Evolutionary conservation across 2,113 vertebrate species (phyloP).

Genomic region (Bufo gargarizans): DNA sequence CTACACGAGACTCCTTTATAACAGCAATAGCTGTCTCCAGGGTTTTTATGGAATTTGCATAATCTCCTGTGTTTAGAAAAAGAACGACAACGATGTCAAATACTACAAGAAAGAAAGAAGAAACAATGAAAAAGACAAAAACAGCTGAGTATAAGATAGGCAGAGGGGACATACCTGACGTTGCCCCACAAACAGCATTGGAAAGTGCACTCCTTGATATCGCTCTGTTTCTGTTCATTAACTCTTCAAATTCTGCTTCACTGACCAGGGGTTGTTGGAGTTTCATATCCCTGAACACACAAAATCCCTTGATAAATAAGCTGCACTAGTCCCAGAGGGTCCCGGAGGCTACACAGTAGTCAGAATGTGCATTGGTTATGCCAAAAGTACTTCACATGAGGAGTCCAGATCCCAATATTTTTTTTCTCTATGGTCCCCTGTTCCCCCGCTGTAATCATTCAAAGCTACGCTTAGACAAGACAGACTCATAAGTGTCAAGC

Average conservation of each 20-base stretch:
- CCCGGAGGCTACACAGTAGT: too few relatives aligned
- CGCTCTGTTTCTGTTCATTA: slow-evolving; percentile 92
- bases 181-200: slow-evolving; percentile 91
- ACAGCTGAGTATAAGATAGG: background rate
- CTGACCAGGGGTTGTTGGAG: slow-evolving; percentile 67
- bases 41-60: slow-evolving; percentile 89
- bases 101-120: too few relatives aligned
- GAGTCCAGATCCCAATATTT: too few relatives aligned
- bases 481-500: too few relatives aligned
- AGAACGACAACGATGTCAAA: slow-evolving; percentile 7
- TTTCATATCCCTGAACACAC: slow-evolving; percentile 72
- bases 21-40: slow-evolving; percentile 91
- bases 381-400: too few relatives aligned
- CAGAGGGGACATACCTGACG: slow-evolving; percentile 76
- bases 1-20: slow-evolving; percentile 94
- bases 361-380: too few relatives aligned
- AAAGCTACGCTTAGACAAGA: too few relatives aligned
- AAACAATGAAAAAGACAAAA: background rate
- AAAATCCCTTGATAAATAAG: background rate
- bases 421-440: too few relatives aligned
- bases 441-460: too few relatives aligned
- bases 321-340: background rate
- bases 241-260: slow-evolving; percentile 88
- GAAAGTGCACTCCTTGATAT: slow-evolving; percentile 95
- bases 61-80: slow-evolving; percentile 76